Base-by-base conservation (phyloP, 1,140 invertebrate species). In the Glossosoma conforme region DNA sequence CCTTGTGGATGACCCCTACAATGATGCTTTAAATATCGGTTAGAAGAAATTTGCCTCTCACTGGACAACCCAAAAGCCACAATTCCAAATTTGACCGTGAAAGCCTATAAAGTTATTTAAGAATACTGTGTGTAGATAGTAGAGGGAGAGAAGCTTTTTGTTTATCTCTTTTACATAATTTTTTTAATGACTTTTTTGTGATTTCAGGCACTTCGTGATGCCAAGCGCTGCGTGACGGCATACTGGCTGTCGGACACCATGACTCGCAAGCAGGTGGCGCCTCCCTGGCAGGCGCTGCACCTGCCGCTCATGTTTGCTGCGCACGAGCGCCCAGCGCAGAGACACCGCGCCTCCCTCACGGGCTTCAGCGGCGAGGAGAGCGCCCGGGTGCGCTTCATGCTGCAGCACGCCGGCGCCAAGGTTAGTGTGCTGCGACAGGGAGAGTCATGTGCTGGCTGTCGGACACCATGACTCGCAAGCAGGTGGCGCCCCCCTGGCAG, bases 361-460 rank as follows among this genome's bases (percentile, higher is more conserved):
- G 93, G 93, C 35, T 97, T 95, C 70, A 82, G 87, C 54, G 84
- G 81, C 8, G 88, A 92, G 38, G 92, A 97, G 64, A 67, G 90
- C 2, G 70, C 76, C 4, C 77, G 86, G 35, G 74, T 97, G n/a
- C 87, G 63, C 28, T 63, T 61, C 58, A 93, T 96, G 84, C 80
- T 95, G n/a, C 78, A 84, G 48, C 78, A 84, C 35, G 77, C 88
- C 13, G 93, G 93, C n/a, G 92, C 91, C 10, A 88, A 88, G 66
- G 85, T 87, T n/a, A n/a, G n/a, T n/a, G n/a, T n/a, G n/a, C n/a
- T n/a, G n/a, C n/a, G n/a, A n/a, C n/a, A n/a, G n/a, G n/a, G n/a
- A n/a, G n/a, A n/a, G n/a, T n/a, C n/a, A n/a, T n/a, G 8, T 89
- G 89, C 71, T 98, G 95, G 95, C 70, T 98, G 10, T 93, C 89